Conservation (phyloP, 2,888 invertebrate species). For the Drosophila histrio region DNA sequence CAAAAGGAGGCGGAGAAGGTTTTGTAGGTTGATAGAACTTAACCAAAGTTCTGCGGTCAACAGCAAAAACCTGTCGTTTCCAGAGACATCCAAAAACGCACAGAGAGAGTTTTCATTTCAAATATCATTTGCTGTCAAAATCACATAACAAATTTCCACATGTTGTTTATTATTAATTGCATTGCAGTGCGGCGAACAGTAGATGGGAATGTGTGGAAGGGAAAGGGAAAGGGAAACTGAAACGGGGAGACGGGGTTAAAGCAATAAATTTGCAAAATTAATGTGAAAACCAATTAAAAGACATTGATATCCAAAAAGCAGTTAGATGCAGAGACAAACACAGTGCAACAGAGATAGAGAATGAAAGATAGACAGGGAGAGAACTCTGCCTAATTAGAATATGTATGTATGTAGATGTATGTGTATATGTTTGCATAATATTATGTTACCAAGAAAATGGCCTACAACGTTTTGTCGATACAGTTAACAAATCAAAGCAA, state of each 20-base stretch:
- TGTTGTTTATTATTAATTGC: constrained; percentile 71
- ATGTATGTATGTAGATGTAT: constrained; percentile 61
- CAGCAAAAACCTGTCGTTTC: neutral
- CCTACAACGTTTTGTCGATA: constrained; percentile 25
- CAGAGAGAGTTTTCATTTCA: constrained; percentile 11
- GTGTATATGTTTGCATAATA: no score
- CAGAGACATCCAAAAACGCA: neutral
- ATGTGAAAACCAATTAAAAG: constrained; percentile 73
- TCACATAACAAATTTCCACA: constrained; percentile 52
- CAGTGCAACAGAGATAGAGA: neutral
- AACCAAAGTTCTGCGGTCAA: constrained; percentile 33
- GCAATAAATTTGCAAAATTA: constrained; percentile 78
- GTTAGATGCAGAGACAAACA: constrained; percentile 5
- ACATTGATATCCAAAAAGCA: constrained; percentile 37
- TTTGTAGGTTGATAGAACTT: neutral
- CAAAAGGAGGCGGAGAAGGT: neutral
- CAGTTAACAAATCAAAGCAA: constrained; percentile 65
- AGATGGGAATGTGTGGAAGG: neutral
- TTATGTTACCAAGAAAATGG: constrained; percentile 42
- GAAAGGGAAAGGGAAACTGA: no score
- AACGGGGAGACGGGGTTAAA: neutral
- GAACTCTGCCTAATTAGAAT: constrained; percentile 42
- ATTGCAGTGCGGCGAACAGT: constrained; percentile 15
- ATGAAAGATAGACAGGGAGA: neutral
- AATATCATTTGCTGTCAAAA: constrained; percentile 47